phyloP scores from a whole-genome alignment of 2,888 invertebrate species.

The Cyclophora punctaria region DNA sequence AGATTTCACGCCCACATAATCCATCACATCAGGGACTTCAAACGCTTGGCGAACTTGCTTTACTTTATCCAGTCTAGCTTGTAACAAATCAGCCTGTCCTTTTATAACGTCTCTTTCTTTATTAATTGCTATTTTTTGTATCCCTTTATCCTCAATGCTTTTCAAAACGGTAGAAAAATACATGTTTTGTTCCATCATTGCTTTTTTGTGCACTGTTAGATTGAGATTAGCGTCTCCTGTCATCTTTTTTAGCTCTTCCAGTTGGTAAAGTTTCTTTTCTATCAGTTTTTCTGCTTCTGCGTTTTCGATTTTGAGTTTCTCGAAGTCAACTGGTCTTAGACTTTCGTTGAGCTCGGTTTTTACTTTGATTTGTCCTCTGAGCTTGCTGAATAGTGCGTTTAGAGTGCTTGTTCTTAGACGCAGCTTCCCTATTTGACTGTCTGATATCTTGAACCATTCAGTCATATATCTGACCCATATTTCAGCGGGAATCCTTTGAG shows the following conservation, averaged over 20 bases:
- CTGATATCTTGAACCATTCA: constrained; percentile 74
- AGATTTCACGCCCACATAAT: constrained; percentile 71
- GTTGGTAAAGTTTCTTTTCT: constrained; percentile 68
- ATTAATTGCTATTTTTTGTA: constrained; percentile 52
- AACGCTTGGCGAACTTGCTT: constrained; percentile 53
- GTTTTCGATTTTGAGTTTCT: constrained; percentile 78
- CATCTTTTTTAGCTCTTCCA: constrained; percentile 74
- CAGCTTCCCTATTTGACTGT: constrained; percentile 74
- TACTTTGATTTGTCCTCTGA: constrained; percentile 68
- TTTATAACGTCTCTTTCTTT: constrained; percentile 50
- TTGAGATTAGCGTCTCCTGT: constrained; percentile 75
- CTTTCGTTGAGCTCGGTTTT: constrained; percentile 75
- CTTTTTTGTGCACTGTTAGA: constrained; percentile 72
- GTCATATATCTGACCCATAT: constrained; percentile 75
- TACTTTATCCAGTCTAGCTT: constrained; percentile 47
- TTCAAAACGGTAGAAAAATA: constrained; percentile 55
- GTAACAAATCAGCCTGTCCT: constrained; percentile 50
- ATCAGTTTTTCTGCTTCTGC: constrained; percentile 63
- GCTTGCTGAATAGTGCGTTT: constrained; percentile 68
- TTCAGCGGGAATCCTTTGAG: constrained; percentile 78
- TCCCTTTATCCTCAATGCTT: constrained; percentile 51
- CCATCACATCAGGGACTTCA: constrained; percentile 74
- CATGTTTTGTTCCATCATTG: constrained; percentile 66
- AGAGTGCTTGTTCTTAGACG: constrained; percentile 73
- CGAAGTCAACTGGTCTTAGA: constrained; percentile 77